Evolutionary conservation across 2,797 vertebrate genomes (phyloP), one percentile per base, ranked within the genome.

Genomic region (Gymnothorax javanicus): DNA sequence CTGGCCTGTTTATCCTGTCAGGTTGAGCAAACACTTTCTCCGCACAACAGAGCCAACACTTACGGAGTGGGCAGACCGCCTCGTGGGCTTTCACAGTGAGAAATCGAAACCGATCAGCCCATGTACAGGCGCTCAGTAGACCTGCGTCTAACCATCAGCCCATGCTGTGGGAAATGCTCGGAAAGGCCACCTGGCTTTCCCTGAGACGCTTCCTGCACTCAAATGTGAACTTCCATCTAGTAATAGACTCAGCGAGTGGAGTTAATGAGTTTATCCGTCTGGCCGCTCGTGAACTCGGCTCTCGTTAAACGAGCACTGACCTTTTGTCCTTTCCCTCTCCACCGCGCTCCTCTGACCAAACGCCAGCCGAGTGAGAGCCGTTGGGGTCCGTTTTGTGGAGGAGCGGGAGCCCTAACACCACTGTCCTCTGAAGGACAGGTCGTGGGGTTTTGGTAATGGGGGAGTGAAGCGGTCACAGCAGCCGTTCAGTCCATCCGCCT

Each of bases 211-310:
- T 85, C 33, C 86, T 91, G 88, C 85, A 60, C 87, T 87, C 83
- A n/a, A 71, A 84, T 88, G 87, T 69, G 57, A 88, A 75, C 84
- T 33, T 88, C 88, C 84, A 86, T 3, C 54, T 59, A 88, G 85
- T 86, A 81, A 90, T 85, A 85, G 87, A 88, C 88, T 86, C 25
- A 27, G 56, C 60, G 73, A 69, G 81, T 84, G 85, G 87, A 85
- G 88, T 83, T 89, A 90, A 88, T 87, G 88, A 90, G 88, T 88
- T 89, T 89, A 91, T 89, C 89, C 85, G 86, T 85, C 84, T 88
- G 86, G 88, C 88, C 87, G 89, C 89, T 89, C 85, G 86, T 81
- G 86, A 86, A 82, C 59, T 25, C 62, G 12, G 23, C 86, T 84
- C 87, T 87, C 87, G 83, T 86, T 89, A 87, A 86, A 88, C 88